Evolutionary conservation across 2,888 invertebrate species (phyloP), one percentile per base, ranked within the genome.

Genomic region (Mallateleia sp.): DNA sequence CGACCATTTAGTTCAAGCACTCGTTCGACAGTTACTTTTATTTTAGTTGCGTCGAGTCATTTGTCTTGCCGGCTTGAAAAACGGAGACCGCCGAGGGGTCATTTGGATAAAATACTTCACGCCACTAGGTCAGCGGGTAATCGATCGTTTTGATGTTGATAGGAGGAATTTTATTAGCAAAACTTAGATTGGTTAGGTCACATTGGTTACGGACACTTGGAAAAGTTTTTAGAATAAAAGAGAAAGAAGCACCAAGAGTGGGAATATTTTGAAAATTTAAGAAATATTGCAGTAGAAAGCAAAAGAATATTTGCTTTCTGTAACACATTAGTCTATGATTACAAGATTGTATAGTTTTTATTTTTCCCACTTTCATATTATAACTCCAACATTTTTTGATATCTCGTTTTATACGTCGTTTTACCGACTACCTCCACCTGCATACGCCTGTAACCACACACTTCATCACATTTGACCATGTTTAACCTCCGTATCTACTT

Each of bases 1-100:
- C 83, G 77, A 86, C 85, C 88, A 78, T 77, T 84, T 80, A 78
- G 67, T 69, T 82, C 74, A 60, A 82, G 64, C 45, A 42, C 78
- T 78, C 78, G 71, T 78, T 85, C 85, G 79, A 85, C 80, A 75
- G 62, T 85, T 85, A 78, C 84, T 81, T 85, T 83, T 83, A 83
- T 77, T 83, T 77, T 20, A 54, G 18, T 71, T 77, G 64, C 77
- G 62, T 64, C 67, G 14, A 24, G 32, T n/a, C 54, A 56, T 60
- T 81, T 74, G 52, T 74, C 81, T 67, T 22, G 34, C 45, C 20
- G 20, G 42, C 56, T 42, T 42, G 7, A 56, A 56, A 42, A 56
- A 64, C 2, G 47, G 25, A 45, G 1, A 28, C 47, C 22, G 20
- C n/a, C 1, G 18, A 58, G 18, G 67, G n/a, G 22, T 54, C 24